Base-by-base conservation (phyloP, 1,140 invertebrate species). In the Diorhabda sublineata region DNA sequence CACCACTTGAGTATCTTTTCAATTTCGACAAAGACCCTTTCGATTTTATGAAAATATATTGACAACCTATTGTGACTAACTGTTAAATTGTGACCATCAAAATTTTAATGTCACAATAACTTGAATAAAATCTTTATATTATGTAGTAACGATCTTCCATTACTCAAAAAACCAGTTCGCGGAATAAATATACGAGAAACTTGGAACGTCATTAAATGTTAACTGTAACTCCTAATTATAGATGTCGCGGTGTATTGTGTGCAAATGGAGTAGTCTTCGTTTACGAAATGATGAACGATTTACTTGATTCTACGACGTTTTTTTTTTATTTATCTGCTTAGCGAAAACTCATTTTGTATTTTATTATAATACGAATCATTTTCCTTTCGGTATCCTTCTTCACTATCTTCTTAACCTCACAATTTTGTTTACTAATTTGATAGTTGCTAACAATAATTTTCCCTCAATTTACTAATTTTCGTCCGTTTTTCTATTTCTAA, bases 151-250 rank as follows among this genome's bases (percentile, higher is more conserved):
- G 26, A 26, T 26, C 26, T 26, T 2, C 2, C 47, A 52, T 52
- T 62, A 70, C 61, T 47, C 43, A n/a, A 68, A 71, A 72, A 73
- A 73, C 72, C 72, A 69, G 72, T 71, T 68, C 63, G 64, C 44
- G 67, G 71, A 68, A 70, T 73, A 73, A 69, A 58, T 66, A 26
- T 67, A 52, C 57, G 58, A 68, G 66, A 45, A 47, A 66, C 66
- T 67, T 61, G 64, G 61, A 64, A 66, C 67, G 72, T 74, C 73
- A 74, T 74, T 74, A 74, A 74, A 72, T 69, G 73, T 65, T 74
- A 72, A 74, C 73, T 74, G 73, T 74, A 74, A 70, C 71, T 71
- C 71, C 69, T 74, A 74, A 74, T 74, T 74, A 74, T 69, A 72
- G 71, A 74, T 72, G 70, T 74, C 68, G 59, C 66, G 43, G 67